Evolutionary conservation across 1,140 invertebrate genomes (phyloP).

Genomic region (Calycopis cecrops): DNA sequence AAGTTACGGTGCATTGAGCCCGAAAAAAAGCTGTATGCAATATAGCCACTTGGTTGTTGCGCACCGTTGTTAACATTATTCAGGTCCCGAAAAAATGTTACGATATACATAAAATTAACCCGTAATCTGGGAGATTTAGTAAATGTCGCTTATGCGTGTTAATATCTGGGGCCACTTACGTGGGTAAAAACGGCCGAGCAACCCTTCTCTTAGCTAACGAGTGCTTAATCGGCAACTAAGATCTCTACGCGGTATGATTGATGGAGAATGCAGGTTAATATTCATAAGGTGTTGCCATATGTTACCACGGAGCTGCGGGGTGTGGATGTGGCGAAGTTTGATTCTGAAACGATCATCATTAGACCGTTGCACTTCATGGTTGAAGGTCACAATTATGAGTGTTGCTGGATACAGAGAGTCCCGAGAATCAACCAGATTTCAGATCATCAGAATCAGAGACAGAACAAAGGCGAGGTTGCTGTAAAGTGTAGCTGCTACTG

Average conservation of each 20-base stretch:
- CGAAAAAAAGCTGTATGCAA: no score
- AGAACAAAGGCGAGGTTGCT: no score
- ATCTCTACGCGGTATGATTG: conserved; percentile 35
- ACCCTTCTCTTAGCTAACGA: conserved; percentile 31
- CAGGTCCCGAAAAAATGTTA: neutral
- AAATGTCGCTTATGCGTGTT: conserved; percentile 10
- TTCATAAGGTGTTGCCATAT: conserved; percentile 40
- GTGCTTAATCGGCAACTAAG: conserved; percentile 25
- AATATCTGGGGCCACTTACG: conserved; percentile 7
- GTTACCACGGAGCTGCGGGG: conserved; percentile 19
- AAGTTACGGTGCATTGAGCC: no score
- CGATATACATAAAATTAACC: conserved; percentile 5
- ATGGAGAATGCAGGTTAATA: conserved; percentile 41
- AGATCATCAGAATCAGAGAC: no score
- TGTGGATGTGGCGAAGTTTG: conserved; percentile 18
- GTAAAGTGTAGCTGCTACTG: no score
- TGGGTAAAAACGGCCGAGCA: conserved; percentile 14
- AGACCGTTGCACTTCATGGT: no score
- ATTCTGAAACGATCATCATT: neutral
- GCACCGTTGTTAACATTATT: no score
- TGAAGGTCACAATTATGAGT: no score
- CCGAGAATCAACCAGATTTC: no score
- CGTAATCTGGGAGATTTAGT: conserved; percentile 5
- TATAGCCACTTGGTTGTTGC: no score
- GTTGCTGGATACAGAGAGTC: no score